Conservation (phyloP, 1,140 invertebrate genomes). For the Delia radicum region DNA sequence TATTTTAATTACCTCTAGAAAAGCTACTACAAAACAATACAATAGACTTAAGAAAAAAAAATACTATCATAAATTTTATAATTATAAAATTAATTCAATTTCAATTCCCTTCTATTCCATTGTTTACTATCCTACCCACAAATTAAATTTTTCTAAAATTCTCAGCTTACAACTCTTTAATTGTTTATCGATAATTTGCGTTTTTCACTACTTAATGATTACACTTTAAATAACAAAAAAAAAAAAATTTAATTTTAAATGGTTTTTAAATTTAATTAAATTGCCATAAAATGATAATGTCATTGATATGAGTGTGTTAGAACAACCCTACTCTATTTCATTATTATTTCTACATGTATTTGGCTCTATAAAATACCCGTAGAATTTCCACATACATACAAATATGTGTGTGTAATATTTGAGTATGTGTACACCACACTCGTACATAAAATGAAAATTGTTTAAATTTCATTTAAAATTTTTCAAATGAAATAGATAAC, state of each 20-base stretch:
- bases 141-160: too few relatives aligned
- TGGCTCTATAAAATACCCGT: background rate
- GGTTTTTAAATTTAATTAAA: background rate
- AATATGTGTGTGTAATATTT: background rate
- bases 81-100: background rate
- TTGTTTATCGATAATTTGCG: background rate
- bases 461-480: background rate
- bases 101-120: background rate
- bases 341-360: too few relatives aligned
- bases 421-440: background rate
- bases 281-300: background rate
- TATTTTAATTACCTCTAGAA: background rate
- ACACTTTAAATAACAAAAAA: background rate
- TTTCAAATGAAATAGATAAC: background rate
- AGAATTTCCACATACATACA: background rate
- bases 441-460: background rate
- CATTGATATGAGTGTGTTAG: background rate
- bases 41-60: background rate
- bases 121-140: background rate
- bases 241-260: background rate
- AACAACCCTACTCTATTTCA: background rate
- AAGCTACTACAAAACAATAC: background rate
- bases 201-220: background rate
- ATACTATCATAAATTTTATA: too few relatives aligned
- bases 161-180: background rate